Evolutionary conservation across 2,888 invertebrate species (phyloP).

Genomic region (Platerodrilus igneus): DNA sequence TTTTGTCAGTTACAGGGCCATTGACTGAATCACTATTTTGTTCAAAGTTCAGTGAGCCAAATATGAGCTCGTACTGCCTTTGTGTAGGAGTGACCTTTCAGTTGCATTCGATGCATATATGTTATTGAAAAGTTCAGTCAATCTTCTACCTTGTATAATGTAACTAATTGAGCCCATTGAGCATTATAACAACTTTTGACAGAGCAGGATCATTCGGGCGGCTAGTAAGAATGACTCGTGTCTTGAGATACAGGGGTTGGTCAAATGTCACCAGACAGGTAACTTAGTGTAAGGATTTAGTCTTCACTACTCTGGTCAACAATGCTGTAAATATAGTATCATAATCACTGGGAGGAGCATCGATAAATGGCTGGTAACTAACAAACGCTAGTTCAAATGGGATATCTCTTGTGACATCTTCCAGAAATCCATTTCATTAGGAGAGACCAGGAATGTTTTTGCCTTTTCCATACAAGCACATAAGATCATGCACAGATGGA

Average conservation of each 20-base stretch:
- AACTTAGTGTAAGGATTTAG: conserved; percentile 10
- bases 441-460: conserved; percentile 11
- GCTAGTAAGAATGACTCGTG: conserved; percentile 9
- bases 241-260: conserved; percentile 10
- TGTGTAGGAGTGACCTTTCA: conserved; percentile 1
- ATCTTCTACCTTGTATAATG: conserved; percentile 1
- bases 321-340: conserved; percentile 11
- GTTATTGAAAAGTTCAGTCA: conserved; percentile 1
- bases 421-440: conserved; percentile 11
- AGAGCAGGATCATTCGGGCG: conserved; percentile 3
- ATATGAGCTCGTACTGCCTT: conserved; percentile 7
- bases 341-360: conserved; percentile 9
- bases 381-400: conserved; percentile 12
- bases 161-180: too few species aligned
- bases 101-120: not conserved
- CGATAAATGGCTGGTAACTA: conserved; percentile 10
- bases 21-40: conserved; percentile 3
- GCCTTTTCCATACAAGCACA: conserved; percentile 13
- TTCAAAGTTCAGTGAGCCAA: conserved; percentile 5
- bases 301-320: conserved; percentile 11
- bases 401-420: conserved; percentile 12
- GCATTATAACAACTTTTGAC: conserved; percentile 2
- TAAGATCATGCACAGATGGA: conserved; percentile 10
- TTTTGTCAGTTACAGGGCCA: too few species aligned
- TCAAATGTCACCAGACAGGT: conserved; percentile 12